Evolutionary conservation across 2,888 invertebrate genomes (phyloP).

Genomic region (Andrena trimmerana): DNA sequence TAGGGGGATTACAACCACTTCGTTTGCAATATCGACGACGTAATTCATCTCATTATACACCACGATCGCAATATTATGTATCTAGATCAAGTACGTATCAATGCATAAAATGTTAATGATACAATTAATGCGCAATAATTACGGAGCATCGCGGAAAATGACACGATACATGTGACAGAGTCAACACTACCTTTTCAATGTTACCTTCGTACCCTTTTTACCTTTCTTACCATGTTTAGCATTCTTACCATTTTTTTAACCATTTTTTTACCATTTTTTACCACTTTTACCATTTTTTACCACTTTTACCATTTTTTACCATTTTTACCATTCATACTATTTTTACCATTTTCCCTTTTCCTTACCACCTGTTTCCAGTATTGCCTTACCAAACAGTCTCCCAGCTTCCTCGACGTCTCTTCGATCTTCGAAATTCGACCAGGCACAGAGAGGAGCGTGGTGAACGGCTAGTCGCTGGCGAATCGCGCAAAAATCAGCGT

Average conservation of each 20-base stretch:
- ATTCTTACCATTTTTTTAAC: background rate
- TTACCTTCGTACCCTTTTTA: slow-evolving; percentile 26
- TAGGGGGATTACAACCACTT: background rate
- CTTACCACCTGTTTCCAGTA: background rate
- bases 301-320: slow-evolving; percentile 3
- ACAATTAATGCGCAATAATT: slow-evolving; percentile 27
- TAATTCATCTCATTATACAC: background rate
- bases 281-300: background rate
- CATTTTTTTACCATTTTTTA: too few species aligned
- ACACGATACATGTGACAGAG: slow-evolving; percentile 12
- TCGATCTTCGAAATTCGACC: background rate
- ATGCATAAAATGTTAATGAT: background rate
- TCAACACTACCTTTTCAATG: slow-evolving; percentile 19
- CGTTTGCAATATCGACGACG: slow-evolving; percentile 12
- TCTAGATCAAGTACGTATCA: slow-evolving; percentile 7
- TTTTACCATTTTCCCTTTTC: background rate
- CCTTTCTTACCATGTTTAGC: too few species aligned
- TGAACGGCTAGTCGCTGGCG: background rate
- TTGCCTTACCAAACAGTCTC: background rate
- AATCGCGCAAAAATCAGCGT: slow-evolving; percentile 18
- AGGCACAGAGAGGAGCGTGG: background rate
- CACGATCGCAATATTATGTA: slow-evolving; percentile 12
- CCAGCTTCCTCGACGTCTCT: slow-evolving; percentile 15
- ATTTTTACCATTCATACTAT: background rate
- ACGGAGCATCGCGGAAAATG: background rate